Base-by-base conservation (phyloP, 2,113 vertebrate genomes). In the Gavia stellata region DNA sequence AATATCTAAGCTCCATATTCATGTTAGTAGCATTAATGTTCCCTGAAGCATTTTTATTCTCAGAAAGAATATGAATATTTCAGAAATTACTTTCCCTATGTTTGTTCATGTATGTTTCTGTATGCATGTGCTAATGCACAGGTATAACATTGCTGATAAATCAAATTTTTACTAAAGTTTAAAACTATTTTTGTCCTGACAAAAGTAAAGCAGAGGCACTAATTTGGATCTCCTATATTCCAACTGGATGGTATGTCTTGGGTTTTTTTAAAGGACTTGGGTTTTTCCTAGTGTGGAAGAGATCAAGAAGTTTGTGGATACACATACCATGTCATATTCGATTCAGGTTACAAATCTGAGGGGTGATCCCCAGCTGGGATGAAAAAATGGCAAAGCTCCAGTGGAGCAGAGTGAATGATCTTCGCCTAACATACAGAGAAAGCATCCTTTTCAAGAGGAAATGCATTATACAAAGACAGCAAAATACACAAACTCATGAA, bases 1-100 rank as follows among this genome's bases (percentile, higher is more conserved):
- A 98, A 98, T 98, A 94, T 74, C 40, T 72, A 59, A 86, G 86
- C 86, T 98, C 86, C 90, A 96, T 97, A 98, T 98, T 97, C 92
- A 96, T 98, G 91, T 90, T 95, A 96, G 80, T 14, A 93, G 79
- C 84, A 94, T 93, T 94, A 92, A 91, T 95, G 91, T 89, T 95
- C 94, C 89, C 73, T 90, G 86, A 88, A 78, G 84, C 5, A 6
- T 90, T 94, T 86, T 86, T 94, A 82, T 90, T 61, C 45, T 63
- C 49, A 75, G 74, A 79, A 96, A 84, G 15, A 73, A 55, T 88
- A 95, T 52, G 92, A 86, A 96, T 97, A 78, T 86, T 86, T 94
- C 83, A 67, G 52, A 97, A 88, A 78, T 67, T 72, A 68, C 6
- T 81, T 92, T 75, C 53, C 36, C 31, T 75, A 1, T 47, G 17